Percentiles rank a stretch among this genome's conserved stretches.
Conservation (phyloP, 2,888 invertebrate genomes). For the Dynastes hyllus region DNA sequence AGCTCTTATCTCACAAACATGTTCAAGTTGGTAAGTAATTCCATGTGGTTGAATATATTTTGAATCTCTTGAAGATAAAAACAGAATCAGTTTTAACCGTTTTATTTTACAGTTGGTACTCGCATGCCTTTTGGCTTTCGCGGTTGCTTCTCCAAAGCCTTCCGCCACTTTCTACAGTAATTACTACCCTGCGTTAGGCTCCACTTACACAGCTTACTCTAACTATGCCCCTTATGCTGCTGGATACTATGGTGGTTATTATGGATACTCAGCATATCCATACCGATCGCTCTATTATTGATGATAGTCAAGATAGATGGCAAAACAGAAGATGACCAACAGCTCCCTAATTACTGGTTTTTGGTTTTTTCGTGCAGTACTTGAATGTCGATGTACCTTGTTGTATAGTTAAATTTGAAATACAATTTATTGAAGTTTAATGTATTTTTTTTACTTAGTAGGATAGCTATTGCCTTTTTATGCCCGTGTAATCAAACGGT, state of each 20-base stretch:
- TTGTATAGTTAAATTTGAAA: too few relatives aligned
- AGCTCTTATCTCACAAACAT: constrained; percentile 1
- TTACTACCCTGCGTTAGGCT: constrained; percentile 40
- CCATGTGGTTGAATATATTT: background rate
- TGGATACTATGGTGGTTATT: constrained; percentile 19
- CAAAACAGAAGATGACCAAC: too few relatives aligned
- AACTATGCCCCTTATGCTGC: constrained; percentile 26
- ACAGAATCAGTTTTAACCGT: background rate
- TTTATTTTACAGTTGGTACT: constrained; percentile 53
- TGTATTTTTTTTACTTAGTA: too few relatives aligned
- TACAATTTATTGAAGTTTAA: too few relatives aligned
- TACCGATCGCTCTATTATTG: constrained; percentile 24
- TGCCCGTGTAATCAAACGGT: too few relatives aligned
- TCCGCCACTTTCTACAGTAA: constrained; percentile 48
- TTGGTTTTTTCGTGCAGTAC: too few relatives aligned
- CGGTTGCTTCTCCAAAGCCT: constrained; percentile 55
- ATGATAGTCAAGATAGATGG: background rate
- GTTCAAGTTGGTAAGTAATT: constrained; percentile 38
- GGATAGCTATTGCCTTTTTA: too few relatives aligned
- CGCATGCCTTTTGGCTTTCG: constrained; percentile 55
- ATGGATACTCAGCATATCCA: constrained; percentile 29
- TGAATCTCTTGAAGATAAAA: background rate
- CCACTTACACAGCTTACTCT: constrained; percentile 31
- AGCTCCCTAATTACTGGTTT: too few relatives aligned
- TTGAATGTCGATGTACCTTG: too few relatives aligned